A percentile compares a stretch with the other conserved stretches of the same genome.
Conservation (phyloP, 2,888 invertebrate genomes). For the Hypena proboscidalis region DNA sequence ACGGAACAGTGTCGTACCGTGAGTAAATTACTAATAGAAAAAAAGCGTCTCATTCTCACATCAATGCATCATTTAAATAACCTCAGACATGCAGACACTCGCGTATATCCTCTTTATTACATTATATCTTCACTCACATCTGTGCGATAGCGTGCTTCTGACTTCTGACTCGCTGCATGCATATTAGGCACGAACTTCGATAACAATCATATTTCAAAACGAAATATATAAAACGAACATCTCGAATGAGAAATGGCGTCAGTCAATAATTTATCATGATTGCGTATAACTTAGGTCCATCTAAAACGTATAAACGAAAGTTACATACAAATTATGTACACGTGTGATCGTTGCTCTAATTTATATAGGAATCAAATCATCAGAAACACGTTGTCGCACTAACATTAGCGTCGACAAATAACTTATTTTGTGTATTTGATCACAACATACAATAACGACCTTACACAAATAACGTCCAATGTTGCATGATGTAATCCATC, state of each 20-base stretch:
- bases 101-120: constrained; percentile 50
- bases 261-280: constrained; percentile 7
- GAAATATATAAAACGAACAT: constrained; percentile 7
- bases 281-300: constrained; percentile 7
- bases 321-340: constrained; percentile 40
- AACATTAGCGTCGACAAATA: constrained; percentile 38
- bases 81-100: constrained; percentile 59
- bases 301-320: constrained; percentile 29
- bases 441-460: constrained; percentile 31
- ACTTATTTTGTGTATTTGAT: constrained; percentile 20
- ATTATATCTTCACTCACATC: constrained; percentile 47
- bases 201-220: constrained; percentile 5
- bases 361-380: constrained; percentile 34
- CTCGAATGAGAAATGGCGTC: constrained; percentile 1
- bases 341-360: background rate
- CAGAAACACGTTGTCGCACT: constrained; percentile 61
- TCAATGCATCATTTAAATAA: constrained; percentile 61
- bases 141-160: constrained; percentile 60
- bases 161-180: constrained; percentile 38
- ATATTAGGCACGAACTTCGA: constrained; percentile 34
- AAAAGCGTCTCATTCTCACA: constrained; percentile 78
- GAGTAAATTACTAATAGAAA: constrained; percentile 66
- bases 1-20: constrained; percentile 61
- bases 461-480: constrained; percentile 25
- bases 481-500: constrained; percentile 19